Base-by-base conservation (phyloP, 2,797 vertebrate species). In the Myripristis jacobus region DNA sequence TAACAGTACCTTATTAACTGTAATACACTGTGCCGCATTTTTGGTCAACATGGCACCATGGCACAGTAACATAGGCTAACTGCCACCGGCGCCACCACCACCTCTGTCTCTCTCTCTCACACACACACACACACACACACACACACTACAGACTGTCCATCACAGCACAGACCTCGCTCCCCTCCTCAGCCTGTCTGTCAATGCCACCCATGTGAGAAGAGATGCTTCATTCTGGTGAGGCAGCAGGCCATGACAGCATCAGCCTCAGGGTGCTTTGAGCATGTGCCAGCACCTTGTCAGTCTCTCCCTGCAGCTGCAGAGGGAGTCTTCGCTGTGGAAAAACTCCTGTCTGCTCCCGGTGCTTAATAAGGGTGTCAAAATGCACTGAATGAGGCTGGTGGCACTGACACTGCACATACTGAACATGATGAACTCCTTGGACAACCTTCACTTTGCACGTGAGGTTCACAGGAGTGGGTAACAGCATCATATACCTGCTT, bases 171-270 rank as follows among this genome's bases (percentile, higher is more conserved):
- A 24, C 51, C 36, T 78, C 38, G 24, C 0, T 51, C 57, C 53
- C 18, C 71, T 66, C 59, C 13, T 56, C 67, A 16, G 55, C 41
- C 73, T 44, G 44, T 82, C 83, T 66, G 62, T 84, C 80, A 83
- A 9, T 56, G 38, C 68, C 71, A 48, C 43, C 16, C 38, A 63
- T 68, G 54, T 82, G 79, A 75, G 43, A 24, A 19, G 41, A 44
- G 36, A 67, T 29, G 6, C 27, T 29, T 6, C 3, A 29, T 29
- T 29, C 27, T 29, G 27, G 59, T 59, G 31, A 11, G 31, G 46
- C 67, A 54, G 48, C 16, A 24, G 44, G 44, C 48, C 10, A 4
- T 69, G 79, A 84, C 80, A 71, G 65, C 65, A 78, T 29, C 15
- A 44, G 61, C 61, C 73, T 48, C 29, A 1, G 56, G 79, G 41